Evolutionary conservation across 2,113 vertebrate genomes (phyloP).

Genomic region (Myiagra hebetior): DNA sequence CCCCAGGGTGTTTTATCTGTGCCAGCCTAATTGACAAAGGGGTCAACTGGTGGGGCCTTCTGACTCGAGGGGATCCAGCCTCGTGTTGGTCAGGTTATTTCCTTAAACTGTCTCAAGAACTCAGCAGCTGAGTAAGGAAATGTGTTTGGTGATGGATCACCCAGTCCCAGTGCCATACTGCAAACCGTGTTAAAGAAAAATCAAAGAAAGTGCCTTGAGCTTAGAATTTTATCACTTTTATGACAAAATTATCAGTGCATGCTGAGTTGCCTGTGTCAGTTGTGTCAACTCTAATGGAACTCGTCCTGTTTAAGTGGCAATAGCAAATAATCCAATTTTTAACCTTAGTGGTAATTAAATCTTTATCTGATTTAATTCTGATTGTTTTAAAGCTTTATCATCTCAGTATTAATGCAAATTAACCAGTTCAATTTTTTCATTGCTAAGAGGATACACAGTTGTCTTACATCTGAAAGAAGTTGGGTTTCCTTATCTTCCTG

Average conservation of each 20-base stretch:
- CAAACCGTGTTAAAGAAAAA: background rate
- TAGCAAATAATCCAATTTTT: background rate
- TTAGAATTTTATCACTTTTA: background rate
- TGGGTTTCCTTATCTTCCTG: background rate
- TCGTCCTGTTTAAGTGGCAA: background rate
- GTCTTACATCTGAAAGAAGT: background rate
- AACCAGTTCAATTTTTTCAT: background rate
- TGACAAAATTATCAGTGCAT: background rate
- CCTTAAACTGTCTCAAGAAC: background rate
- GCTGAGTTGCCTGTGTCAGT: background rate
- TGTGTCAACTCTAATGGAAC: background rate
- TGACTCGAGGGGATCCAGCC: background rate
- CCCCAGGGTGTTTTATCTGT: background rate
- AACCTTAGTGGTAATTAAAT: background rate
- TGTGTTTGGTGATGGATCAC: background rate
- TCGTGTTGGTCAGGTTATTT: fast-evolving
- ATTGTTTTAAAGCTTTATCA: background rate
- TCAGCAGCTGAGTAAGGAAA: background rate
- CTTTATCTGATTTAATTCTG: background rate
- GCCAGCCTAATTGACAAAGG: background rate
- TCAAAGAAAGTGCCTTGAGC: background rate
- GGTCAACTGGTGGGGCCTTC: background rate
- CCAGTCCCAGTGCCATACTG: background rate
- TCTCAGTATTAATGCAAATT: background rate
- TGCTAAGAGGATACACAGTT: background rate